Evolutionary conservation across 2,888 invertebrate genomes (phyloP).

Genomic region (Ypsolopha scabrella): DNA sequence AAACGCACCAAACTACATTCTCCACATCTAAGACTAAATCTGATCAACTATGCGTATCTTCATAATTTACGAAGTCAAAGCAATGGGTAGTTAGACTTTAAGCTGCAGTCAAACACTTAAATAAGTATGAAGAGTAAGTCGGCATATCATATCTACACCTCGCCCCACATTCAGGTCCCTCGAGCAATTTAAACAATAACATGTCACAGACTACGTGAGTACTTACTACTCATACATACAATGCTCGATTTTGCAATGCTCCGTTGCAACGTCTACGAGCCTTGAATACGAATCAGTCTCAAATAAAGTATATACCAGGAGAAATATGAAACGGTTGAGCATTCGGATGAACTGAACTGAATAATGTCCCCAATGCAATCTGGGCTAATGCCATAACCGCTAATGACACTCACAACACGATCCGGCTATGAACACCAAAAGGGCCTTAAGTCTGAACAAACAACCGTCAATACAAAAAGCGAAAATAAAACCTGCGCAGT

Average conservation of each 20-base stretch:
- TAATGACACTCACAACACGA: slow-evolving; percentile 13
- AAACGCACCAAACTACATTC: slow-evolving; percentile 10
- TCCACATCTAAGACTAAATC: neutral
- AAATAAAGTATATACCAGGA: neutral
- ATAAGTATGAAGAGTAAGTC: slow-evolving; percentile 1
- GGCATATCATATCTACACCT: slow-evolving; percentile 17
- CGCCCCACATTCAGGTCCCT: slow-evolving; percentile 14
- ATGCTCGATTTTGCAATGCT: slow-evolving; percentile 15
- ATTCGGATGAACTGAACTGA: neutral
- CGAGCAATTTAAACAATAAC: slow-evolving; percentile 18
- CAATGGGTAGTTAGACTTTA: no score
- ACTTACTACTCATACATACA: slow-evolving; percentile 13
- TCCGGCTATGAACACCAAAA: slow-evolving; percentile 10
- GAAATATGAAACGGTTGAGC: neutral
- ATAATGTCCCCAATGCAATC: slow-evolving; percentile 13
- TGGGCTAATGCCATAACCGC: slow-evolving; percentile 22
- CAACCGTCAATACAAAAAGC: slow-evolving; percentile 18
- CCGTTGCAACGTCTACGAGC: neutral
- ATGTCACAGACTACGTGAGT: slow-evolving; percentile 15
- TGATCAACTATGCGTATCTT: no score
- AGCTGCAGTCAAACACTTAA: neutral
- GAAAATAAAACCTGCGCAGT: slow-evolving; percentile 7
- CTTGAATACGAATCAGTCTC: slow-evolving; percentile 1
- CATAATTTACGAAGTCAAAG: no score
- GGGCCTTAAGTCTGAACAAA: slow-evolving; percentile 16